Evolutionary conservation across 2,888 invertebrate species (phyloP).

Genomic region (Stenodera caucasica): DNA sequence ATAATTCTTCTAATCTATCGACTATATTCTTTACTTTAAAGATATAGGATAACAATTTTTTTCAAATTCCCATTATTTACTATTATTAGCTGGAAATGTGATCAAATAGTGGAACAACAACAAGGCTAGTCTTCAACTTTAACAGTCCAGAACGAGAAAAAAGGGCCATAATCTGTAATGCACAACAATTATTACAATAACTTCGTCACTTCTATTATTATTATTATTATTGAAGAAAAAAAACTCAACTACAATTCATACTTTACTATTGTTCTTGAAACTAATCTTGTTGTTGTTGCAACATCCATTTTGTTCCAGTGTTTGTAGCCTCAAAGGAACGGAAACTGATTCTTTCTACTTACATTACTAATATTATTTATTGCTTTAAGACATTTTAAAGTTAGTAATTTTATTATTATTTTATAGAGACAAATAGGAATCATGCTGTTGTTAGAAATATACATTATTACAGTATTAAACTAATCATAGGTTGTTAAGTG

Average conservation of each 20-base stretch:
- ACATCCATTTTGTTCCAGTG: not conserved
- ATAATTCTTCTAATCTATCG: no score
- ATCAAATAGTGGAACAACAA: not conserved
- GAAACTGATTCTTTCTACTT: not conserved
- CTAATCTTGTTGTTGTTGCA: constrained; percentile 1
- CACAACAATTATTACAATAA: no score
- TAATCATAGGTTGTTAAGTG: not conserved
- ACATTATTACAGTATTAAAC: not conserved
- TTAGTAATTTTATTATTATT: not conserved
- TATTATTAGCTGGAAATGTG: not conserved
- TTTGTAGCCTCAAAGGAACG: not conserved
- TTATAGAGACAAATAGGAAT: not conserved
- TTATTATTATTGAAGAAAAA: no score
- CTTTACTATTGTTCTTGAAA: constrained; percentile 1
- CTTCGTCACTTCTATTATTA: no score
- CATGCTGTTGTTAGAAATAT: not conserved
- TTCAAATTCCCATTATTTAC: no score
- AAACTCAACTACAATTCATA: not conserved
- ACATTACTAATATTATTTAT: not conserved
- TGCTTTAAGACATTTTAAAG: not conserved
- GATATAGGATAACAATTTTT: no score
- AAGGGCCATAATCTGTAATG: no score
- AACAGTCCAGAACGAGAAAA: no score
- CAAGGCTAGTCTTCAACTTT: no score
- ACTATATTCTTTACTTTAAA: no score